Conservation (phyloP, 2,113 vertebrate genomes). For the Carlito syrichta region DNA sequence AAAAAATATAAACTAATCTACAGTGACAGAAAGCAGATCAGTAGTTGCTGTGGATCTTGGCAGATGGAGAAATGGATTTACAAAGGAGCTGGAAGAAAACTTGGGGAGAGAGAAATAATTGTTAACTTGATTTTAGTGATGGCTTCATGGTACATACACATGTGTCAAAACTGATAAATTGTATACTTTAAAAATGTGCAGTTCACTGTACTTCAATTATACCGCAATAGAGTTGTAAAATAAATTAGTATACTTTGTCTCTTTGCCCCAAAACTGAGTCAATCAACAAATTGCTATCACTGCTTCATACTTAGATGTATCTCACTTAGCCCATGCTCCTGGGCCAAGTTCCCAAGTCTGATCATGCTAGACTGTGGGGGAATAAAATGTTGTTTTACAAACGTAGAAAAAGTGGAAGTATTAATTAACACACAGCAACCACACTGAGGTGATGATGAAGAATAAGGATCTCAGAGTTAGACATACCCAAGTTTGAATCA, state of each 20-base stretch:
- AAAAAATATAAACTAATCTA: background rate
- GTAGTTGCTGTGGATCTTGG: background rate
- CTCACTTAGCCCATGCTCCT: background rate
- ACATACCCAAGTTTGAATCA: background rate
- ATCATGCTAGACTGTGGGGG: background rate
- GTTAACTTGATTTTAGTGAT: background rate
- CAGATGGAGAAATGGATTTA: background rate
- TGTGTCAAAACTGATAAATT: background rate
- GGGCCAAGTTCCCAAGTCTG: background rate
- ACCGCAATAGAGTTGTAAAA: background rate
- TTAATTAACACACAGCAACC: background rate
- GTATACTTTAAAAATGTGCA: background rate
- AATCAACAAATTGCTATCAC: background rate
- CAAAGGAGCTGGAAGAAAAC: background rate
- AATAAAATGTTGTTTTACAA: background rate
- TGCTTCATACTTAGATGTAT: background rate
- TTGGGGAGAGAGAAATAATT: background rate
- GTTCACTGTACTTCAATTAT: background rate
- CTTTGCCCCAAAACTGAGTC: background rate
- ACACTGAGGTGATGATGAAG: background rate
- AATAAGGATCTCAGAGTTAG: constrained; percentile 2
- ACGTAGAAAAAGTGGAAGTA: background rate
- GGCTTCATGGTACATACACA: background rate
- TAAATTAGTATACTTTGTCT: background rate
- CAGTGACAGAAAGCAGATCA: constrained; percentile 19